A percentile compares a stretch with the other conserved stretches of the same genome.
phyloP scores from a whole-genome alignment of 2,888 invertebrate genomes.

The Agrotis exclamationis region DNA sequence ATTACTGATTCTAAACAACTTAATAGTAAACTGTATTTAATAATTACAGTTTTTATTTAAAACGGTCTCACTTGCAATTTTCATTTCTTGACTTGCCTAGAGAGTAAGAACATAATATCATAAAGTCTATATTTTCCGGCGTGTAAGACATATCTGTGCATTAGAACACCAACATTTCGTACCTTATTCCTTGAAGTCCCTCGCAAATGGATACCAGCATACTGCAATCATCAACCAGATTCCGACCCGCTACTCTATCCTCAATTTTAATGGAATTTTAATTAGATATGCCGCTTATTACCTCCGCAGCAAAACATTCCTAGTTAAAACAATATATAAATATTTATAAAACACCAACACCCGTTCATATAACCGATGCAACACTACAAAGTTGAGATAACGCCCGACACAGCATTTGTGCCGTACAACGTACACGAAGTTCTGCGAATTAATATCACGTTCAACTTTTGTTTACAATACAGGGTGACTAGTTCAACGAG shows the following conservation, averaged over 20 bases:
- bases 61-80: no score
- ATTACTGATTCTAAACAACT: no score
- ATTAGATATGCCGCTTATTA: neutral
- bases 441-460: conserved; percentile 54
- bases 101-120: no score
- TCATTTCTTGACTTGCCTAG: no score
- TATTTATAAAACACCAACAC: conserved; percentile 14
- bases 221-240: neutral
- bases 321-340: conserved; percentile 13
- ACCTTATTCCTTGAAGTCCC: no score
- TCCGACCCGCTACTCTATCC: no score
- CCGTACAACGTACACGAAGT: conserved; percentile 26
- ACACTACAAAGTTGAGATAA: conserved; percentile 36
- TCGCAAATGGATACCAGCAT: no score
- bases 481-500: conserved; percentile 52
- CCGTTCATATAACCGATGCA: conserved; percentile 17
- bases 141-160: no score
- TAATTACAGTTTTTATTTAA: no score
- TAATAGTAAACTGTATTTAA: no score
- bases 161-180: no score
- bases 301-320: neutral
- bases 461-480: conserved; percentile 43
- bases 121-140: no score
- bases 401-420: conserved; percentile 30
- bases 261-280: neutral